Conservation (phyloP, 2,797 vertebrate species). For the Falco biarmicus region DNA sequence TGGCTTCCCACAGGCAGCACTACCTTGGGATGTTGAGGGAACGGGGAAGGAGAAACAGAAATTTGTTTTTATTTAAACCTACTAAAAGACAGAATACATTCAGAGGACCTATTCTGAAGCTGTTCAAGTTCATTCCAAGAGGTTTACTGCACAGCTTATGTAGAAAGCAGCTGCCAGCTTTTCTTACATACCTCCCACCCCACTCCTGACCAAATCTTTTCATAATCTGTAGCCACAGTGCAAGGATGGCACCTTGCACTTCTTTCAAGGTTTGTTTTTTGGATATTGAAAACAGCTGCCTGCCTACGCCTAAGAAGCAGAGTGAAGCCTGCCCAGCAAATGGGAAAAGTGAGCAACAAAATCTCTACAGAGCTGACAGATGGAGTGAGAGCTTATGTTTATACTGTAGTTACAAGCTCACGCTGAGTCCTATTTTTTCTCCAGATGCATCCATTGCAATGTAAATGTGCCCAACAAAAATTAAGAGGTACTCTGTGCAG, state of each 20-base stretch:
- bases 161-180: conserved; percentile 18
- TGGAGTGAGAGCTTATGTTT: background rate
- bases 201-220: background rate
- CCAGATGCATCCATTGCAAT: background rate
- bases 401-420: background rate
- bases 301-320: background rate
- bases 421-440: background rate
- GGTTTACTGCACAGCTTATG: background rate
- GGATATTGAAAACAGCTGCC: background rate
- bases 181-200: background rate
- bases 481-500: background rate
- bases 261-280: background rate
- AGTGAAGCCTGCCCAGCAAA: background rate
- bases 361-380: background rate
- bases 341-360: background rate
- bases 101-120: conserved; percentile 33
- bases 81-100: conserved; percentile 48
- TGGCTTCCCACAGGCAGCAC: conserved; percentile 42
- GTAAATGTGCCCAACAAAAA: background rate
- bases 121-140: conserved; percentile 40
- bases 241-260: background rate
- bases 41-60: conserved; percentile 9
- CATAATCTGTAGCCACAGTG: background rate
- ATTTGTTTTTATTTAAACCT: conserved; percentile 67
- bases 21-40: background rate